Conservation (phyloP, 30 jellyfish, hydroid and myxozoan genomes). For the Cassiopea andromeda region DNA sequence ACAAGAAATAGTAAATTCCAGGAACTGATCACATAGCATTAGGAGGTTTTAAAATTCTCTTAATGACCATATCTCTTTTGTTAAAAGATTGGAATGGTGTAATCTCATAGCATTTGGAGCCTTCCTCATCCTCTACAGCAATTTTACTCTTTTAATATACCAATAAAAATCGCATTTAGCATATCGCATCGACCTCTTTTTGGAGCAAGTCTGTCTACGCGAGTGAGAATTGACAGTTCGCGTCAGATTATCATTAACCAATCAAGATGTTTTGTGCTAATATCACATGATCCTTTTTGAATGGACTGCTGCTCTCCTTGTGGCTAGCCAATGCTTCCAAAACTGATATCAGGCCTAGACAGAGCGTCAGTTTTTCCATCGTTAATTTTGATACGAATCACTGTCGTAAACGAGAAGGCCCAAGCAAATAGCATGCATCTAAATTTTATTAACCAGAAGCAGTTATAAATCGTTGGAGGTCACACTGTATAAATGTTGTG, state of each 20-base stretch:
- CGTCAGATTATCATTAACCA: neutral
- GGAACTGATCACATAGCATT: neutral
- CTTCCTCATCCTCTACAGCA: neutral
- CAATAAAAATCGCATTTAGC: neutral
- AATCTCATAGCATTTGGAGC: neutral
- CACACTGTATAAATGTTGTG: conserved; percentile 13
- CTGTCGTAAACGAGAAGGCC: neutral
- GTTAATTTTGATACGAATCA: neutral
- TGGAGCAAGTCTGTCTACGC: neutral
- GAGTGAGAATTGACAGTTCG: neutral
- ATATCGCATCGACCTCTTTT: neutral
- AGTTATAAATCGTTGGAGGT: conserved; percentile 1
- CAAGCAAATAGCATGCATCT: neutral
- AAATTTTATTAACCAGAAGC: conserved; percentile 8
- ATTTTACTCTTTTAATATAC: neutral
- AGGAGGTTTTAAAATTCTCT: neutral
- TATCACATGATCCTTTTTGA: neutral
- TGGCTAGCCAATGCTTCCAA: neutral
- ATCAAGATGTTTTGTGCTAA: neutral
- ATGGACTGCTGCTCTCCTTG: neutral
- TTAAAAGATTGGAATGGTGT: neutral
- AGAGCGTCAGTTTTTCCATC: neutral
- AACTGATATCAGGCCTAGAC: conserved; percentile 8
- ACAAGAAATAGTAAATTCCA: neutral
- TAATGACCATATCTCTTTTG: neutral